These are phyloP conservation scores for Sphaerophoria rueppellii DNA, from an alignment of 2,888 invertebrate genomes.

Conservation along the genomic window DNA sequence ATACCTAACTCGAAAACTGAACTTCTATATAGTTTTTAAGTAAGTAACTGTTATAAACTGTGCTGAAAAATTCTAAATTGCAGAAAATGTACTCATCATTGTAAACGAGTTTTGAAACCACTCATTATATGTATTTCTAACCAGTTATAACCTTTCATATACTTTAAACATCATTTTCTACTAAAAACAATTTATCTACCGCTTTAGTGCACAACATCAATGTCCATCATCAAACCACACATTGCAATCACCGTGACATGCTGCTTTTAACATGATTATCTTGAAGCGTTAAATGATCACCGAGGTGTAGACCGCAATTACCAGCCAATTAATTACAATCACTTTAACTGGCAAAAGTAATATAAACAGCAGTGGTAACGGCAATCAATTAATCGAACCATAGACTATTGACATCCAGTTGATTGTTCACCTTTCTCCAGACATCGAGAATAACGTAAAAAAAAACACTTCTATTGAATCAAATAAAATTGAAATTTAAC, in stretches of 20 bases:
- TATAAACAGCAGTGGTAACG: conserved; percentile 44
- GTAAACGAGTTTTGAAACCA: too few species aligned
- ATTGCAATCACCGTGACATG: neutral
- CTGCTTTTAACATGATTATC: too few species aligned
- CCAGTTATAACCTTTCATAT: too few species aligned
- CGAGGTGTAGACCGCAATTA: conserved; percentile 54
- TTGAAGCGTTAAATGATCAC: conserved; percentile 2
- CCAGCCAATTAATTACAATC: conserved; percentile 69
- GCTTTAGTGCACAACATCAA: neutral
- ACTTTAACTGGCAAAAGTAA: conserved; percentile 57
- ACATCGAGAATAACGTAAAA: conserved; percentile 3
- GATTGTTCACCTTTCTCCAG: neutral
- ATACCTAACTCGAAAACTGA: too few species aligned
- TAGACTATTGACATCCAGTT: conserved; percentile 8
- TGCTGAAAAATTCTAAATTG: too few species aligned
- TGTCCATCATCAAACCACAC: neutral
- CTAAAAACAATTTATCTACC: neutral
- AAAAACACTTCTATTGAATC: neutral
- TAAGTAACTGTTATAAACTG: too few species aligned
- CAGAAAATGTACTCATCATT: too few species aligned
- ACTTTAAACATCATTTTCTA: neutral
- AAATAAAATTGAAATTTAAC: conserved; percentile 3
- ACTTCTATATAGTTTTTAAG: too few species aligned
- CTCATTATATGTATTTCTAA: too few species aligned
- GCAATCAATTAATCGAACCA: conserved; percentile 34